phyloP scores from a whole-genome alignment of 2,113 vertebrate species.

The Onychostruthus taczanowskii region DNA sequence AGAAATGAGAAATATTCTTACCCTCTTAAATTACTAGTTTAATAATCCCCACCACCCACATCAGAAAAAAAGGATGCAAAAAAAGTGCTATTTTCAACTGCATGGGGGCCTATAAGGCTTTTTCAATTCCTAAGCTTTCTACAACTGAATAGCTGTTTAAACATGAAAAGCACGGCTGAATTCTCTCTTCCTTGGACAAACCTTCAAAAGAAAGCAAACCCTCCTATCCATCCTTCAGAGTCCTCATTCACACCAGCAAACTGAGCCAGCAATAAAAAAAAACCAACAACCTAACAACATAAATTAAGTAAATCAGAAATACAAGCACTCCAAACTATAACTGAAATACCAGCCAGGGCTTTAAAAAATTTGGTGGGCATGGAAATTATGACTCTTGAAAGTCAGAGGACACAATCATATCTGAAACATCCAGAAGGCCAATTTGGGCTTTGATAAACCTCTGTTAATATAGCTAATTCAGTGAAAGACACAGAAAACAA shows the following conservation, averaged over 20 bases:
- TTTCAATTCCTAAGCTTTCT: background rate
- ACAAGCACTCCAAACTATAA: background rate
- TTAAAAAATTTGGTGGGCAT: background rate
- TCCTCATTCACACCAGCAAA: background rate
- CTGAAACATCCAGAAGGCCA: background rate
- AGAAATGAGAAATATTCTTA: background rate
- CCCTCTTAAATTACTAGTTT: background rate
- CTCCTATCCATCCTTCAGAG: background rate
- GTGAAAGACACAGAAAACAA: background rate
- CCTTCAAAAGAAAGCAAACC: background rate
- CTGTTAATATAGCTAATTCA: background rate
- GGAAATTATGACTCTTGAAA: background rate
- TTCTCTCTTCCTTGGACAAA: background rate
- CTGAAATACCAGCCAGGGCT: background rate
- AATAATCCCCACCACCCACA: background rate
- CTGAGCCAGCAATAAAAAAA: background rate
- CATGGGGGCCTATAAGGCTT: background rate
- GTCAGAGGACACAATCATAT: background rate
- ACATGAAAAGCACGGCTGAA: background rate
- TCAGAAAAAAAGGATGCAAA: background rate
- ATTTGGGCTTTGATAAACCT: background rate
- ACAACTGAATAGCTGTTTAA: background rate
- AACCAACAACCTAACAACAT: accelerated
- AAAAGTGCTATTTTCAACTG: background rate
- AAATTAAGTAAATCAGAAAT: background rate